Evolutionary conservation across 2,797 vertebrate genomes (phyloP).

Genomic region (Enoplosus armatus): DNA sequence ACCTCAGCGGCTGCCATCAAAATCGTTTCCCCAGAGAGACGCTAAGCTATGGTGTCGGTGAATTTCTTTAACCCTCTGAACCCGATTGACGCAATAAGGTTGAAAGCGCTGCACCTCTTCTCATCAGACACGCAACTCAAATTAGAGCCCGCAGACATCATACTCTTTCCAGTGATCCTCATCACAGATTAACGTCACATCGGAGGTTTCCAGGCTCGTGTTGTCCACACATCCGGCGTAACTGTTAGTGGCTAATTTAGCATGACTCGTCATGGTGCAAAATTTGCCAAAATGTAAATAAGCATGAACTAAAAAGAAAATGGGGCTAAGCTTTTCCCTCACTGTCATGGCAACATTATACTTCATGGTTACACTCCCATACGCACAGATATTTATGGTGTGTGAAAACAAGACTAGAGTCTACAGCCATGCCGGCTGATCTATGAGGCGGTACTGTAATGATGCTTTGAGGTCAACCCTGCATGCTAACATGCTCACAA

Average conservation of each 20-base stretch:
- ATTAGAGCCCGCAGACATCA: not conserved
- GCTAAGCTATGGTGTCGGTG: slow-evolving; percentile 6
- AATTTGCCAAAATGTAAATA: not conserved
- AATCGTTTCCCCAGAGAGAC: slow-evolving; percentile 18
- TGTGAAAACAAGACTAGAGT: not conserved
- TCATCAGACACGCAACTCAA: slow-evolving; percentile 5
- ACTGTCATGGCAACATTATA: not conserved
- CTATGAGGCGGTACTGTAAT: not conserved
- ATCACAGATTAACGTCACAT: not conserved
- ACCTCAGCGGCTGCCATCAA: slow-evolving; percentile 20
- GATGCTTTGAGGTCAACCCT: no score
- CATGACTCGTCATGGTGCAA: not conserved
- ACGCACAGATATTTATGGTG: not conserved
- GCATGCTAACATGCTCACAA: not conserved
- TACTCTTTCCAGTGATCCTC: not conserved
- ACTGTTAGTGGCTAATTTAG: no score
- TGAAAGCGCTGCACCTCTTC: slow-evolving; percentile 2
- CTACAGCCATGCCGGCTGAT: not conserved
- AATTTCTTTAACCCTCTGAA: slow-evolving; percentile 28
- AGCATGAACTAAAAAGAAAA: not conserved
- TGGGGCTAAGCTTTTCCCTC: not conserved
- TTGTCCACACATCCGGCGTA: not conserved
- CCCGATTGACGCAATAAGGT: slow-evolving; percentile 27
- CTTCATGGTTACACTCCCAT: not conserved
- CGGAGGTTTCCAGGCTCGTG: not conserved